A percentile compares a stretch with the other conserved stretches of the same genome.
phyloP scores from a whole-genome alignment of 2,888 invertebrate species.

The Erannis defoliaria region DNA sequence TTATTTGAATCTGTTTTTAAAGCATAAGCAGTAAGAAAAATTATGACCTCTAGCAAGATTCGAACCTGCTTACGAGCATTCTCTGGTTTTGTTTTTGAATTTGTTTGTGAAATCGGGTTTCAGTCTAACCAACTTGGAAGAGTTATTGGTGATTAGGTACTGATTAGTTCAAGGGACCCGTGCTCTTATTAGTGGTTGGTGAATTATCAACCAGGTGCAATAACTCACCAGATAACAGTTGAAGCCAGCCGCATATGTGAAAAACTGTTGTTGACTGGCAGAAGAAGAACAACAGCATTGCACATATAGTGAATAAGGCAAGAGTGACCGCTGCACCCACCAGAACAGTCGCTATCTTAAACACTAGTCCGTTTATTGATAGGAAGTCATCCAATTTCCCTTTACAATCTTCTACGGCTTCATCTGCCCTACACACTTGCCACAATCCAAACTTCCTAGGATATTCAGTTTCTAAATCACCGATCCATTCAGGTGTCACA shows the following conservation, averaged over 20 bases:
- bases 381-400: constrained; percentile 94
- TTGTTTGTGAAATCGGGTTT: constrained; percentile 3
- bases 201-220: neutral
- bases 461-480: constrained; percentile 93
- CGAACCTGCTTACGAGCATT: too few relatives aligned
- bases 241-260: constrained; percentile 97
- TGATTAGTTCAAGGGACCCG: neutral
- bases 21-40: too few relatives aligned
- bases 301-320: constrained; percentile 94
- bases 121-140: too few relatives aligned
- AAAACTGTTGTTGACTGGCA: constrained; percentile 96
- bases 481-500: constrained; percentile 97
- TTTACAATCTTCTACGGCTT: constrained; percentile 93
- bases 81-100: too few relatives aligned
- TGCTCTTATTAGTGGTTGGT: constrained; percentile 4
- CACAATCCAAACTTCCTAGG: constrained; percentile 97
- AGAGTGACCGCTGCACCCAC: constrained; percentile 95
- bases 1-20: constrained; percentile 13
- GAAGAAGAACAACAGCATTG: constrained; percentile 97
- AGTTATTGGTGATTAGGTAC: too few relatives aligned
- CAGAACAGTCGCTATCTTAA: constrained; percentile 95
- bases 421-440: constrained; percentile 94
- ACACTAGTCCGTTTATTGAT: constrained; percentile 92
- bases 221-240: constrained; percentile 96
- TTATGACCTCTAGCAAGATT: too few relatives aligned